Evolutionary conservation across 1,140 invertebrate genomes (phyloP), one percentile per base, ranked within the genome.

Genomic region (Lepidotrigona ventralis): DNA sequence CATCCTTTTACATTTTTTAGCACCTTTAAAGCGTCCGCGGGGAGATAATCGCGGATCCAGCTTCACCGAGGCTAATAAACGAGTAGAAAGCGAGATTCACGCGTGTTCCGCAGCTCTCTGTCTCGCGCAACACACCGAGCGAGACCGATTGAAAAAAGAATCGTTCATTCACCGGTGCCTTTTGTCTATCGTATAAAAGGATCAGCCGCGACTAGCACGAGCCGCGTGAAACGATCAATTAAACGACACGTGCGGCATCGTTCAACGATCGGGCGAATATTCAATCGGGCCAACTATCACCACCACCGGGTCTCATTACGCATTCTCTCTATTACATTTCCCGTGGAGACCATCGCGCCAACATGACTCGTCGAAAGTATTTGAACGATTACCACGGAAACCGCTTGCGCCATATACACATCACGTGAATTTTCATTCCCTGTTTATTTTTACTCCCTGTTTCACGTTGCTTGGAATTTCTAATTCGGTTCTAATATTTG

Each of bases 151-250:
- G 39, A 39, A 39, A 39, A 39, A 39, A 39, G 8, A 46, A 46
- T 79, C 17, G 53, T 71, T 58, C 33, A 51, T 71, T 79, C 77
- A 29, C 11, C 33, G 73, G 5, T 17, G 12, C 11, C 23, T 69
- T 79, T 79, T 79, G 66, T 79, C n/a, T 29, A 19, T 19, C 23
- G 53, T 19, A 70, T 51, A 70, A 79, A 79, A 46, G 66, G 77
- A 70, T n/a, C 19, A 39, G 29, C 66, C 66, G 29, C 66, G 66
- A 79, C 56, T 66, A 53, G 66, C n/a, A n/a, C 64, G 63, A n/a
- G 33, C 15, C 77, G 66, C 33, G 53, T 21, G 64, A 79, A 79
- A 79, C 77, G 66, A 79, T 79, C 77, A 79, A 70, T 79, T 79
- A 79, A 71, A 71, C 77, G 66, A 79, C 77, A 68, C 66, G 77